Base-by-base conservation (phyloP, 2,888 invertebrate species). In the Cephus nigrinus region DNA sequence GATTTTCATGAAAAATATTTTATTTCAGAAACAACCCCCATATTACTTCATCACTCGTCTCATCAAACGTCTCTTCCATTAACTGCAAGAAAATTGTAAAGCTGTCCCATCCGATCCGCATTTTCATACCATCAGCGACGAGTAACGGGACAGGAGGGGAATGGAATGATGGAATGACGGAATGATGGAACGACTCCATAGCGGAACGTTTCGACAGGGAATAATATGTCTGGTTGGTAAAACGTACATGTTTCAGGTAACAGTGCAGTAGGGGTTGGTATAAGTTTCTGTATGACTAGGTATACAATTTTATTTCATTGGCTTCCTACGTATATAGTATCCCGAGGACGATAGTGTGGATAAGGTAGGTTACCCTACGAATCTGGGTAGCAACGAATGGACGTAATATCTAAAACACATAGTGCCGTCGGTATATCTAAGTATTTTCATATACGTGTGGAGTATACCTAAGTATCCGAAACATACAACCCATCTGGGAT, bases 391-490 rank as follows among this genome's bases (percentile, higher is more conserved):
- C 55, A 55, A 55, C 55, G 55, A 55, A 55, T 55, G 55, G 23
- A 55, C 55, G 55, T 55, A 55, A 55, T 55, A 55, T 55, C 55
- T 55, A 55, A 55, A 55, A 23, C 55, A 55, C 55, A 55, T 23
- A 55, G 55, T 55, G 0, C 55, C 23, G 55, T 55, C 5, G 9
- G 55, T 55, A 23, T 55, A 55, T 9, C 55, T 1, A 55, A 23
- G 55, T 55, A 55, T 55, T 23, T 55, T 23, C 55, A 55, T 23
- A 55, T 55, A 55, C 55, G 55, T 55, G 40, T 30, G 75, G 74
- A 82, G 83, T 83, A 87, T 85, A 84, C 84, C 83, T 83, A 86
- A 86, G 84, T 83, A 83, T 80, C 81, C 79, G 78, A 83, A 86
- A 85, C 82, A 79, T 80, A 80, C 80, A 82, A 81, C 80, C 81